Conservation (phyloP, 2,888 invertebrate species). For the Tricholauxania praeusta region DNA sequence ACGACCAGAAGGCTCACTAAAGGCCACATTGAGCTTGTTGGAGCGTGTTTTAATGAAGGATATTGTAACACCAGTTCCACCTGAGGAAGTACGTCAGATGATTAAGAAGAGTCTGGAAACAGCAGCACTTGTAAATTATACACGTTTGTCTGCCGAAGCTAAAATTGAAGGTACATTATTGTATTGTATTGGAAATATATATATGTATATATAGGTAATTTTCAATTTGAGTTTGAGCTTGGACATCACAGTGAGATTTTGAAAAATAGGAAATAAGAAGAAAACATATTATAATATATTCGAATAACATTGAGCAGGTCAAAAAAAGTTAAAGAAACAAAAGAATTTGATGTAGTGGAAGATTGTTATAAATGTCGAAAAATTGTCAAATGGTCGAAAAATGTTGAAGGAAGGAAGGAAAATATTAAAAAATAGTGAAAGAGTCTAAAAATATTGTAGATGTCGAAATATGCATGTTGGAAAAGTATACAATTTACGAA, state of each 20-base stretch:
- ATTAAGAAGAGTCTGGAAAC: constrained; percentile 98
- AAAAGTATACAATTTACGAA: too few relatives aligned
- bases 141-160: constrained; percentile 94
- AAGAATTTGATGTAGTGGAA: too few relatives aligned
- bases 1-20: constrained; percentile 96
- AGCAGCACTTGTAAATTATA: constrained; percentile 97
- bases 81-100: constrained; percentile 94
- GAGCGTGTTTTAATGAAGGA: constrained; percentile 99
- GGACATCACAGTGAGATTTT: neutral
- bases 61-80: constrained; percentile 95
- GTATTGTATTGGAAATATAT: neutral
- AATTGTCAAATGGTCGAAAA: too few relatives aligned
- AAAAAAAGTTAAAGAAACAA: too few relatives aligned
- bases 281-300: too few relatives aligned
- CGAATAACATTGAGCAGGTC: too few relatives aligned
- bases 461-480: too few relatives aligned
- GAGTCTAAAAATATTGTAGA: too few relatives aligned
- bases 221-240: neutral
- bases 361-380: too few relatives aligned
- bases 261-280: neutral
- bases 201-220: neutral
- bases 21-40: constrained; percentile 94
- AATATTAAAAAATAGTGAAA: too few relatives aligned
- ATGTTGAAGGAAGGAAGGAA: too few relatives aligned
- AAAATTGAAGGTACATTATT: constrained; percentile 89